Evolutionary conservation across 2,888 invertebrate species (phyloP), one percentile per base, ranked within the genome.

Genomic region (Xestia ashworthii): DNA sequence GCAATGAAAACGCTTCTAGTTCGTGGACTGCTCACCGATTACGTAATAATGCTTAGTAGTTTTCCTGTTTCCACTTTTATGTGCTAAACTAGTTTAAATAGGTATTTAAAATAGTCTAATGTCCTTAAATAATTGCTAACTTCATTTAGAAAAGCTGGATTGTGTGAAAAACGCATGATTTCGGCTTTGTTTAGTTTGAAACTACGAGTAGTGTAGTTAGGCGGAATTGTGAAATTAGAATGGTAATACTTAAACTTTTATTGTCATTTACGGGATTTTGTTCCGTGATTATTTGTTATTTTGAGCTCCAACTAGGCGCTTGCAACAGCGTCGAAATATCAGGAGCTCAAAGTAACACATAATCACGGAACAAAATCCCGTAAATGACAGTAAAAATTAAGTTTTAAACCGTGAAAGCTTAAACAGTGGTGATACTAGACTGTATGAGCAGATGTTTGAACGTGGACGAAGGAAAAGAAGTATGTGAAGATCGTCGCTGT

Each of bases 41-140:
- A 87, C 78, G 67, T 46, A 75, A 79, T 82, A 81, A 85, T 76
- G 72, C 75, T 22, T 50, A 53, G 12, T 41, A 64, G 67, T 69
- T 75, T 76, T 82, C 76, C 71, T 73, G 67, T 38, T 50, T 70
- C n/a, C 32, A n/a, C 38, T 60, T 25, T 71, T 62, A 85, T 66
- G 64, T 55, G 25, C 38, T 55, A 75, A 76, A 75, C 73, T 71
- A 78, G 85, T 74, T 68, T 68, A 62, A 73, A 55, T 67, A 70
- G 5, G 11, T 48, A 78, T 71, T 83, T 44, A 83, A 66, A 70
- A 70, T 16, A 62, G 12, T 58, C 12, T 44, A 38, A 70, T 76
- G 14, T 44, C 2, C 0, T 72, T 22, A 48, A 66, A 64, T 22
- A 25, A 38, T 48, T 60, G 6, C 16, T 9, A 50, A 66, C 16